Evolutionary conservation across 1,140 invertebrate species (phyloP), one percentile per base, ranked within the genome.

Genomic region (Drosophila nasuta): DNA sequence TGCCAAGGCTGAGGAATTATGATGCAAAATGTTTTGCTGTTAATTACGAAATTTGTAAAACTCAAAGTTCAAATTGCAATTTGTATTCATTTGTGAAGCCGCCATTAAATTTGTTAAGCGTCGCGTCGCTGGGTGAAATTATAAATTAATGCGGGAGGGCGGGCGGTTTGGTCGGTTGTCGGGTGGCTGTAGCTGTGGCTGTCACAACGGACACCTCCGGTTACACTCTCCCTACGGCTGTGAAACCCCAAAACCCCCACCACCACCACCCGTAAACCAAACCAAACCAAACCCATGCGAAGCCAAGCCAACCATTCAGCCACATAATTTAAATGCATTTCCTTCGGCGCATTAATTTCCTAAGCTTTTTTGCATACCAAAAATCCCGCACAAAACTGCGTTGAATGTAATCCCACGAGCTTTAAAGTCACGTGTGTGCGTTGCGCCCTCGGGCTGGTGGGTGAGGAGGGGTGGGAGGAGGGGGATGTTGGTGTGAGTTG

Each of bases 291-390:
- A 15, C n/a, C 3, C 30, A 33, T 8, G 35, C 35, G 1, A 38
- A 38, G 10, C 7, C 45, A 17, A 30, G 17, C 45, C 59, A 62
- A 33, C 35, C 63, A 38, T 58, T 72, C 69, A 60, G 58, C 85
- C 83, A 83, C 80, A 88, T 88, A 77, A 88, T 88, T 88, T 89
- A 88, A 88, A 88, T 88, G 83, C 83, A 88, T 83, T 88, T 88
- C 85, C 83, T 89, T 89, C 74, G 82, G 69, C 85, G 83, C 85
- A 88, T 83, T 88, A 89, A 88, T 88, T 88, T 88, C 77, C 83
- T 88, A 88, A 88, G 85, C 85, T 88, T 88, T 80, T 87, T 87
- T 88, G 77, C 83, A 87, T 88, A 75, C 73, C 67, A 66, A 88
- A 82, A 88, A 87, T 77, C 73, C 79, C 72, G 69, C 68, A 73